phyloP scores from a whole-genome alignment of 2,888 invertebrate genomes.

The Blastobasis adustella region DNA sequence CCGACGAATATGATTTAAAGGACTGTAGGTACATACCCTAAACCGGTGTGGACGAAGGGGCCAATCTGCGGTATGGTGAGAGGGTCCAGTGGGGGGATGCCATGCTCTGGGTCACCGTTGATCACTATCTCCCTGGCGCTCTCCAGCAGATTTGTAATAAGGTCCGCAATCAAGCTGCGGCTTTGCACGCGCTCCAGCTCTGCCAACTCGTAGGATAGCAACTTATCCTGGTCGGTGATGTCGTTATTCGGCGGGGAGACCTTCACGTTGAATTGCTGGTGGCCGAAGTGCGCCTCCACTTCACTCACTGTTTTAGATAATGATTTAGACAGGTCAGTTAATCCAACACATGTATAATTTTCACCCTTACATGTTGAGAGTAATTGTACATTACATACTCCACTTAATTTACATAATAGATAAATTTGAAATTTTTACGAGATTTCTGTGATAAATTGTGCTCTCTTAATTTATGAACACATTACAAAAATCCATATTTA shows the following conservation, averaged over 20 bases:
- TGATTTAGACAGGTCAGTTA: too few species aligned
- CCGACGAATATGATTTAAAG: neutral
- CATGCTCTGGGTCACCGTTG: constrained; percentile 30
- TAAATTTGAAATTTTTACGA: too few species aligned
- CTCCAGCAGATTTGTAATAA: constrained; percentile 25
- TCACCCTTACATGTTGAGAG: too few species aligned
- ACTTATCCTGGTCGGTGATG: constrained; percentile 12
- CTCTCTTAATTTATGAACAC: too few species aligned
- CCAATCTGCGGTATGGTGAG: constrained; percentile 25
- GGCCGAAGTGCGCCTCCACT: too few species aligned
- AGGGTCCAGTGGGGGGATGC: constrained; percentile 36
- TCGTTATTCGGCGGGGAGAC: neutral
- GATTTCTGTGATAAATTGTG: too few species aligned
- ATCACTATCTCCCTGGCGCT: constrained; percentile 32
- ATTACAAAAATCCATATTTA: too few species aligned
- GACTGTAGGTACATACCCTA: constrained; percentile 23
- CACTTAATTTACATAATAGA: too few species aligned
- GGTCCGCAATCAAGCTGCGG: constrained; percentile 23
- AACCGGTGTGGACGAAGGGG: constrained; percentile 21
- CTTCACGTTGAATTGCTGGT: too few species aligned
- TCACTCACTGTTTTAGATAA: too few species aligned
- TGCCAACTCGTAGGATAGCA: constrained; percentile 11
- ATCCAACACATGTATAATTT: too few species aligned
- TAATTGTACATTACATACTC: too few species aligned
- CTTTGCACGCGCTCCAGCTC: neutral